Evolutionary conservation across 2,113 vertebrate species (phyloP), one percentile per base, ranked within the genome.

Genomic region (Cyprinodon brontotheroides): DNA sequence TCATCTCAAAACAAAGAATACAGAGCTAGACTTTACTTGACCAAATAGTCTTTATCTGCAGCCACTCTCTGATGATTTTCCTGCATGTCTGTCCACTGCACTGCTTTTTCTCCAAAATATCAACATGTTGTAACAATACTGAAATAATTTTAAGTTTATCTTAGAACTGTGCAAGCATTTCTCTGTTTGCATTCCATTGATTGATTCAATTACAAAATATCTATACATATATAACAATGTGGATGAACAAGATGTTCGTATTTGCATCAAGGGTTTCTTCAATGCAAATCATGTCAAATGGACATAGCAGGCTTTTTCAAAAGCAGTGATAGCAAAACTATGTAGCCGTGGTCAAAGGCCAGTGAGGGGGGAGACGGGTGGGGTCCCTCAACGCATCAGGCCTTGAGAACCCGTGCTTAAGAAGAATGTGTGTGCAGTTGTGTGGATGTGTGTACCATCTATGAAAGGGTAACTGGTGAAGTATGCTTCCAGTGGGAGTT

Each of bases 311-410:
- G 3, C 1, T 3, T 17, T 13, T 47, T 71, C 63, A 77, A 73
- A 14, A 11, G 5, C 4, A 15, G n/a, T 9, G 64, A 75, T 68
- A 53, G 53, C 68, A 39, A 72, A 75, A 80, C 48, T 72, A 81
- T 75, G 74, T 20, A 36, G 37, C 11, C 1, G 1, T 40, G 81
- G 60, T 87, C 70, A 89, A 80, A 82, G 85, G 66, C 3, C 67
- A 75, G 22, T 37, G 83, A 72, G 36, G 47, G 50, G 57, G 50
- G 61, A 50, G n/a, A 1, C 7, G 71, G 62, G 59, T 60, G 68
- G n/a, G 0, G 68, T 0, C 0, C 29, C 43, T 75, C 57, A 29
- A 4, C 41, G 12, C 14, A 20, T 66, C 15, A 45, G 41, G 47
- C 11, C 20, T 15, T 68, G 9, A 67, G 15, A 70, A 66, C 72